Conservation (phyloP, 2,888 invertebrate species). For the Thecocarcelia acutangulata region DNA sequence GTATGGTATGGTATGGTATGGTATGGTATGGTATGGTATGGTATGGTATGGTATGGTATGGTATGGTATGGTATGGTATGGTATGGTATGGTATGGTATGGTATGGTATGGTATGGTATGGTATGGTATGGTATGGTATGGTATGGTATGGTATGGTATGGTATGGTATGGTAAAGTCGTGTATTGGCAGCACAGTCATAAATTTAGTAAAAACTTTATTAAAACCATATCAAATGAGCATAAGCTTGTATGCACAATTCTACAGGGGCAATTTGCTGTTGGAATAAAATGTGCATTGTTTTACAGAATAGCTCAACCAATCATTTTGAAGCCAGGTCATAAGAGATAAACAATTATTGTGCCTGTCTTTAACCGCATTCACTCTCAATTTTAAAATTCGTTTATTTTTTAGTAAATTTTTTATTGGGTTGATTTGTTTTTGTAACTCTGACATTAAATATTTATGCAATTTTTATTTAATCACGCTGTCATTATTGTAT, state of each 20-base stretch:
- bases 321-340: constrained; percentile 57
- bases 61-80: too few relatives aligned
- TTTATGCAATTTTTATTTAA: constrained; percentile 68
- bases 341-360: constrained; percentile 50
- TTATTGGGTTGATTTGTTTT: too few relatives aligned
- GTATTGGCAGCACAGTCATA: constrained; percentile 40
- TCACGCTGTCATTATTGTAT: constrained; percentile 27
- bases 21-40: too few relatives aligned
- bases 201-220: constrained; percentile 7
- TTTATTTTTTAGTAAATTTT: constrained; percentile 18
- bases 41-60: too few relatives aligned
- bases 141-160: too few relatives aligned
- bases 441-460: constrained; percentile 54
- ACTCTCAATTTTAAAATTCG: background rate
- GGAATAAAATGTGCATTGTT: constrained; percentile 26
- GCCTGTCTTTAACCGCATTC: constrained; percentile 8
- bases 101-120: too few relatives aligned
- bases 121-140: too few relatives aligned
- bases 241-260: background rate
- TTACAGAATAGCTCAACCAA: constrained; percentile 63
- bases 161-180: constrained; percentile 25
- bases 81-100: too few relatives aligned
- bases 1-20: too few relatives aligned
- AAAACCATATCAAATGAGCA: constrained; percentile 5
- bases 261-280: constrained; percentile 20